Evolutionary conservation across 2,888 invertebrate genomes (phyloP), one percentile per base, ranked within the genome.

Genomic region (Melanophora roralis): DNA sequence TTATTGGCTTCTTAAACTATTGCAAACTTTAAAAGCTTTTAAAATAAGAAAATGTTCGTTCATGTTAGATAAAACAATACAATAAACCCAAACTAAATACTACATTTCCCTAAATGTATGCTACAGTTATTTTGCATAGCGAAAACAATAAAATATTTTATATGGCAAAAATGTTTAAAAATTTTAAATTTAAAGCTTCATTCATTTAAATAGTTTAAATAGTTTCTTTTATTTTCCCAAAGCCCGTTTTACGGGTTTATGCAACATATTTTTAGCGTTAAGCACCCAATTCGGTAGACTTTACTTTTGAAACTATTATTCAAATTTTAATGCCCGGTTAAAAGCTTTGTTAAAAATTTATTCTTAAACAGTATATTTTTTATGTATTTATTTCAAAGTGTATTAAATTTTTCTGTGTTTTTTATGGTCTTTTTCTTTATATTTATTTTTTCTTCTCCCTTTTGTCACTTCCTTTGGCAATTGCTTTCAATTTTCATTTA

Each of bases 401-500:
- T 34, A 14, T 16, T 36, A 34, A 34, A 3, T 34, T 36, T 12
- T 16, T 38, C 12, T n/a, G n/a, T 4, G 14, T 14, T 1, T 43
- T 27, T 27, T 27, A 5, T 27, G 3, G 3, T 6, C 27, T 27
- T 27, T 6, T 6, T 16, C n/a, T 45, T 45, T 11, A 6, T 11
- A 6, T 36, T 8, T 11, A 6, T 8, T 23, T 11, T 49, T 12
- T 23, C 36, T 55, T 7, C 12, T 49, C 23, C 23, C 38, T 19
- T 6, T 27, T 9, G 34, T 12, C 47, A 69, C 47, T 69, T 64
- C 34, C n/a, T 49, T 19, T 43, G 11, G 9, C 5, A 7, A 21
- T 21, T 36, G 34, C 12, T 21, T 47, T 23, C 14, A 16, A 47
- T 64, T 38, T 36, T 68, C 36, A 69, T 57, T 74, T 59, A 57